Base-by-base conservation (phyloP, 2,113 vertebrate genomes). In the Cercocebus atys region DNA sequence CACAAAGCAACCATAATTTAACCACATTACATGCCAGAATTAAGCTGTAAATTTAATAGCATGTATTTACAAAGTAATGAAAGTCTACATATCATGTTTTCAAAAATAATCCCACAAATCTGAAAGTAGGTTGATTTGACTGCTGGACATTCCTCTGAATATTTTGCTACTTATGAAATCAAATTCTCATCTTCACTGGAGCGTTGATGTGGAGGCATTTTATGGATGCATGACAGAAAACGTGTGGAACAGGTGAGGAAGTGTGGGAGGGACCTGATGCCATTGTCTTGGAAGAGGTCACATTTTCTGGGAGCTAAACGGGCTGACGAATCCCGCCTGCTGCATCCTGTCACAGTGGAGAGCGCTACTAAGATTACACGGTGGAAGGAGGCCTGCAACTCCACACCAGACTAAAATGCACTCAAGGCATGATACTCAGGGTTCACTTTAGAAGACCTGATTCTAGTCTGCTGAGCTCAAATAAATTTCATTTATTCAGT, bases 201-300 rank as follows among this genome's bases (percentile, higher is more conserved):
- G 52, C 79, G 52, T 6, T 38, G 79, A 85, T 23, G 32, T 30
- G 23, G 52, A 89, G 95, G 92, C 52, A 50, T 94, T 95, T 97
- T 94, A 78, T 18, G 73, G 64, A 92, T 1, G 0, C 64, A 76
- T 80, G 82, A 84, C 20, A 96, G 92, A 85, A 96, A 96, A 86
- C 82, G 92, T 66, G 81, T 8, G 78, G 45, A 89, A 90, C 95
- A 90, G 97, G 97, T 96, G 96, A 97, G 91, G 96, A 40, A n/a
- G 35, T 59, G 76, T 30, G 3, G 18, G 78, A 35, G 95, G 61
- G 43, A n/a, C 76, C 75, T 2, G 4, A 20, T 45, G 91, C 93
- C 93, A 84, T 96, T 96, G 94, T 97, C 95, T 96, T 61, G 72
- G 70, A n/a, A 83, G 91, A 93, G 96, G 95, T 93, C 91, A 85